Evolutionary conservation across 2,113 vertebrate species (phyloP), one percentile per base, ranked within the genome.

Genomic region (Antechinus flavipes): DNA sequence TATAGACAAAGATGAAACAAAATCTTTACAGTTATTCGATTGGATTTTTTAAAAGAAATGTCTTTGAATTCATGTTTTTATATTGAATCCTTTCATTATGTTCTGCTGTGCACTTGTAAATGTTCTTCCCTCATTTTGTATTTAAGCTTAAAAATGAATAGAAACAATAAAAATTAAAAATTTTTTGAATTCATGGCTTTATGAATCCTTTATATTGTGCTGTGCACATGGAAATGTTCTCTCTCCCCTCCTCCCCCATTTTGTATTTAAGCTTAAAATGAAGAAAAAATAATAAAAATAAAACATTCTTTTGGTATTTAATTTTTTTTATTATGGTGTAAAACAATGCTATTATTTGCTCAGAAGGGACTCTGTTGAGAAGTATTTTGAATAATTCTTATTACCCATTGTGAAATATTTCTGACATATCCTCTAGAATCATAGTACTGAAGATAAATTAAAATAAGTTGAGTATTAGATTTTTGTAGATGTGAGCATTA

Each of bases 31-130:
- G 84, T 89, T 56, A 30, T 25, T 1, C 0, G 26, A 0, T 91
- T 24, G 84, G 91, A 53, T 24, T 49, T 30, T 47, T 4, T 0
- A 0, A 8, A 16, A 3, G 1, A 46, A n/a, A 8, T 1, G 0
- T n/a, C 26, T 93, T 30, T 68, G 12, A 68, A 68, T 68, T 68
- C 30, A 68, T 68, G 56, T 30, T 35, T 68, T 68, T 35, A 68
- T 16, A 16, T 6, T 35, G 58, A 35, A 68, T 24, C 5, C 46
- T 10, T 23, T 8, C 46, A 11, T 3, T 0, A 11, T 27, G 11
- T 25, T 46, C 42, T 58, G n/a, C 90, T 84, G 54, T 49, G n/a
- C 58, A n/a, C 0, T 0, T 22, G 10, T 91, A 91, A 91, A 89
- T 0, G 0, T 14, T 84, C 76, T 68, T 23, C 8, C 46, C 1